Conservation (phyloP, 2,888 invertebrate genomes). For the Nesidiocoris tenuis region DNA sequence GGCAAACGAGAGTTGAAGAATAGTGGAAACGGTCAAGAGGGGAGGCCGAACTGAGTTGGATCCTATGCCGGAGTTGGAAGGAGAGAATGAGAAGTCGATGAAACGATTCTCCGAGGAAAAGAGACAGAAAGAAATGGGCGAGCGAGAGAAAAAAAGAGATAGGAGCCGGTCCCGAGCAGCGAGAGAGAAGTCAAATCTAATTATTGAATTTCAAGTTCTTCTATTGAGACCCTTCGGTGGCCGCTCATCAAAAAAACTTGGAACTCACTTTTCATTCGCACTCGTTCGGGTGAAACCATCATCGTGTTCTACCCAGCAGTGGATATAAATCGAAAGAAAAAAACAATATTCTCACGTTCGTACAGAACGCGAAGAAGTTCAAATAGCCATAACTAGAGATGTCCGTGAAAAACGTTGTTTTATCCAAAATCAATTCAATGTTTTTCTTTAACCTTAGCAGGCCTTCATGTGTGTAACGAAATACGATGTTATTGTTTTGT, state of each 20-base stretch:
- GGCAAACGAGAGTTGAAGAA: background rate
- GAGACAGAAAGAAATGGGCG: conserved; percentile 8
- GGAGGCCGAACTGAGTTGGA: background rate
- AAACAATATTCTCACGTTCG: too few species aligned
- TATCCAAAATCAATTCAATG: too few species aligned
- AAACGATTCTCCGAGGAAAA: background rate
- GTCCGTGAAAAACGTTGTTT: too few species aligned
- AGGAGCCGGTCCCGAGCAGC: background rate
- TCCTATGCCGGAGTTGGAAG: background rate
- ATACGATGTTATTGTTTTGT: too few species aligned
- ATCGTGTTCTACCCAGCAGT: too few species aligned
- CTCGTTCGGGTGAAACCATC: too few species aligned
- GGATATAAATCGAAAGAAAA: too few species aligned
- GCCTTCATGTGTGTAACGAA: too few species aligned
- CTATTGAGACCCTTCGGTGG: conserved; percentile 2
- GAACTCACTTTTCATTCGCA: background rate
- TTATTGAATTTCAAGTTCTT: conserved; percentile 40
- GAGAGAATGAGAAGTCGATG: background rate
- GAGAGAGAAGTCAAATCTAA: conserved; percentile 38
- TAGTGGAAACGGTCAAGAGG: background rate
- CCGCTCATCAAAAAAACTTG: background rate
- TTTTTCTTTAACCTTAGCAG: too few species aligned
- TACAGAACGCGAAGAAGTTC: too few species aligned
- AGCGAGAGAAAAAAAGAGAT: conserved; percentile 7
- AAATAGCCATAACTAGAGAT: too few species aligned